Evolutionary conservation across 2,888 invertebrate species (phyloP).

Genomic region (Hylaea fasciaria): DNA sequence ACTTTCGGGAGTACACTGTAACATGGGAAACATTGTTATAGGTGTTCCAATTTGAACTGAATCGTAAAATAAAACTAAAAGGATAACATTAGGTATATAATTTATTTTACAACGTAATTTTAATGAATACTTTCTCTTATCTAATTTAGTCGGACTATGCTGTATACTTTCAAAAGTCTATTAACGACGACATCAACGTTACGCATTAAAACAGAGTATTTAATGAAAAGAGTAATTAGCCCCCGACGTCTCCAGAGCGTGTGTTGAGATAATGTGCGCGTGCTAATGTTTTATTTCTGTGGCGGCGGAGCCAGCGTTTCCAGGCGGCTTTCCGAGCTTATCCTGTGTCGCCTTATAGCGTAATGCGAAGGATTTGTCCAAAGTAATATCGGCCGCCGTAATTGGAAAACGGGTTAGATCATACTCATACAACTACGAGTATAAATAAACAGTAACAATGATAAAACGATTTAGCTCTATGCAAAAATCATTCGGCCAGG

Average conservation of each 20-base stretch:
- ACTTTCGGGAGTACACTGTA: neutral
- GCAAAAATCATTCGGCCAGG: neutral
- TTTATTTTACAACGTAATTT: no score
- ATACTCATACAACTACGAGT: no score
- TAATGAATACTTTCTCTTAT: no score
- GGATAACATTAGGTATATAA: no score
- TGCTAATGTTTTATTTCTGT: conserved; percentile 9
- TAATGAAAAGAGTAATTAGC: neutral
- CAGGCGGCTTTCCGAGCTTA: conserved; percentile 8
- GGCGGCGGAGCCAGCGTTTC: neutral
- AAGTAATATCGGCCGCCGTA: conserved; percentile 31
- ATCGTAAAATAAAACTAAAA: no score
- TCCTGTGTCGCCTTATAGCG: conserved; percentile 5
- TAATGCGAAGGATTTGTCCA: conserved; percentile 30
- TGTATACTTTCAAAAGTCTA: no score
- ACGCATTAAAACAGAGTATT: neutral
- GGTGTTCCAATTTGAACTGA: no score
- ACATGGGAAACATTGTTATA: no score
- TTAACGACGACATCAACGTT: no score
- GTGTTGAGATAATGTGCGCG: conserved; percentile 1
- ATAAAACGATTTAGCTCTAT: neutral
- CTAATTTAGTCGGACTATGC: no score
- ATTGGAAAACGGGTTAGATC: conserved; percentile 25
- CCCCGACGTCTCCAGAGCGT: neutral
- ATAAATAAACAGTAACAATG: no score